Percentiles rank a stretch among this genome's conserved stretches.
These are phyloP conservation scores for Ailurus styani DNA, from an alignment of 2,113 vertebrate genomes.

Conservation along the genomic window DNA sequence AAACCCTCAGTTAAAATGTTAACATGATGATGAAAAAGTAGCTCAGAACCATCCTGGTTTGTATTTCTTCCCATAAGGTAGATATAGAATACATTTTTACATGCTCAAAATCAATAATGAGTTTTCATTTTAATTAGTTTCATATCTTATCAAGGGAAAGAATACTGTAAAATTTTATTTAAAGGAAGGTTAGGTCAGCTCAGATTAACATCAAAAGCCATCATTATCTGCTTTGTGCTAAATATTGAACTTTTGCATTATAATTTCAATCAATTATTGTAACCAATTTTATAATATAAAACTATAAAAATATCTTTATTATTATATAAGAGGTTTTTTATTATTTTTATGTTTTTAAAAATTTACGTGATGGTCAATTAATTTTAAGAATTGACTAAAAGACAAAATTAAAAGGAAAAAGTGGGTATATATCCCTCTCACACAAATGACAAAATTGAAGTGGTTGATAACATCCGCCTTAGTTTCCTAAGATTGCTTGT, in stretches of 20 bases:
- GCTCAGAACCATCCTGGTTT: conserved; percentile 32
- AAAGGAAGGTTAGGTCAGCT: conserved; percentile 35
- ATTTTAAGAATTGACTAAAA: neutral
- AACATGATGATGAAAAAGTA: neutral
- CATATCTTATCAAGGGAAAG: conserved; percentile 11
- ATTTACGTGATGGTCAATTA: neutral
- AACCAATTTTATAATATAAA: neutral
- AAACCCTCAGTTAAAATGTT: conserved; percentile 9
- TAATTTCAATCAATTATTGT: conserved; percentile 15
- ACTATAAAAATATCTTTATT: neutral
- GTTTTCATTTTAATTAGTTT: conserved; percentile 62
- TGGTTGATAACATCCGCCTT: neutral
- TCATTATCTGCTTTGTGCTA: neutral
- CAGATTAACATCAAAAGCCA: conserved; percentile 36
- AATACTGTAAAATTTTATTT: conserved; percentile 43
- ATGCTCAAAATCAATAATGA: conserved; percentile 40
- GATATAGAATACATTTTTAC: neutral
- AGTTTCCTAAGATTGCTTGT: neutral
- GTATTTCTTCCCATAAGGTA: conserved; percentile 1
- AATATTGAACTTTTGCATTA: neutral
- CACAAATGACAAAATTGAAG: neutral
- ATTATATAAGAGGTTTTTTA: neutral
- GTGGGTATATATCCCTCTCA: neutral
- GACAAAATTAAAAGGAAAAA: neutral
- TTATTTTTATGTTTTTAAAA: neutral